Conservation (phyloP, 2,113 vertebrate genomes). For the Mionectes macconnelli region DNA sequence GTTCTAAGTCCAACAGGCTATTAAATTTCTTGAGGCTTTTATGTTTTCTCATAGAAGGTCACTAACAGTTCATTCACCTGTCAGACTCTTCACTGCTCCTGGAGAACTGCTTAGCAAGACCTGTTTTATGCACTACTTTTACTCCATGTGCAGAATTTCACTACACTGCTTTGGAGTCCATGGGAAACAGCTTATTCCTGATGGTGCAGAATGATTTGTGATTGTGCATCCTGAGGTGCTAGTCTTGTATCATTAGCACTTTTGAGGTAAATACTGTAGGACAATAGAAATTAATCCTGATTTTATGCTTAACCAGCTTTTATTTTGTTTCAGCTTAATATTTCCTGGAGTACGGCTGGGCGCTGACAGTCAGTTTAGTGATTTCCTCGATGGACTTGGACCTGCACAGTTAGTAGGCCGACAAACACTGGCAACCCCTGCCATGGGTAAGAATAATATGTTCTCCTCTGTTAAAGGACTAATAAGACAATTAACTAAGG, state of each 20-base stretch:
- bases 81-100: not conserved
- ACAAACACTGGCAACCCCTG: constrained; percentile 94
- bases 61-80: not conserved
- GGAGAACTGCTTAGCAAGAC: not conserved
- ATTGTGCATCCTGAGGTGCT: not conserved
- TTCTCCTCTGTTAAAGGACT: not conserved
- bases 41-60: not conserved
- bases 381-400: constrained; percentile 95
- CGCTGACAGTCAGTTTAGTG: constrained; percentile 95
- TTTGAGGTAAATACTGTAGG: not conserved
- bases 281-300: not conserved
- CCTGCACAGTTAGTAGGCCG: constrained; percentile 96
- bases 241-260: not conserved
- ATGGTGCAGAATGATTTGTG: not conserved
- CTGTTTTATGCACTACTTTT: not conserved
- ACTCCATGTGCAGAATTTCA: not conserved
- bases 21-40: not conserved
- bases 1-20: not conserved
- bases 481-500: not conserved
- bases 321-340: constrained; percentile 81
- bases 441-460: constrained; percentile 88
- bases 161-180: not conserved
- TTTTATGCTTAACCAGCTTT: not conserved
- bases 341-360: constrained; percentile 94
- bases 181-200: not conserved